These are phyloP conservation scores for Osedax fenrisi DNA, from an alignment of 2,888 invertebrate species.

Conservation along the genomic window DNA sequence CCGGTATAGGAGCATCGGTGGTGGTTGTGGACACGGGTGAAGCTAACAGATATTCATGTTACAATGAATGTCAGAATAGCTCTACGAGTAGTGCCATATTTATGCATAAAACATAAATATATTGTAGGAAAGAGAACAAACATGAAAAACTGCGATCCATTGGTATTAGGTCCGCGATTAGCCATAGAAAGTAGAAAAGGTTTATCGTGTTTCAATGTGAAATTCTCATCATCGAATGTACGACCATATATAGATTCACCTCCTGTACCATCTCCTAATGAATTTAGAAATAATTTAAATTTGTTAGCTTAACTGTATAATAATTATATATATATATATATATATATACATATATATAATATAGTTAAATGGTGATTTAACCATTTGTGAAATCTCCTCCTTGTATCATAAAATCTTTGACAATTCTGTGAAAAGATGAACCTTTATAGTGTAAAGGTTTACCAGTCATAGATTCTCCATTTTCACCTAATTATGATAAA, in stretches of 20 bases:
- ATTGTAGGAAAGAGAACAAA: conserved; percentile 57
- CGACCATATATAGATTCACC: conserved; percentile 96
- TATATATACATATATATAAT: not conserved
- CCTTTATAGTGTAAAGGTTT: conserved; percentile 81
- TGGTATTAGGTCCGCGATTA: conserved; percentile 88
- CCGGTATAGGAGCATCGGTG: no score
- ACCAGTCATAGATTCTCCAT: conserved; percentile 59
- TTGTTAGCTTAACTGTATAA: not conserved
- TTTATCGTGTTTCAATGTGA: conserved; percentile 72
- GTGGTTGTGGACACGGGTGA: no score
- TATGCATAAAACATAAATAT: not conserved
- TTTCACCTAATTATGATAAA: conserved; percentile 59
- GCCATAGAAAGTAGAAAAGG: conserved; percentile 93
- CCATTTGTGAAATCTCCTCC: conserved; percentile 62
- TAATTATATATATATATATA: not conserved
- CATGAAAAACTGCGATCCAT: conserved; percentile 98
- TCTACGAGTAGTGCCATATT: no score
- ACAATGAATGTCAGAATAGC: no score
- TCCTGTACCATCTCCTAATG: conserved; percentile 86
- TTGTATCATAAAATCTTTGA: conserved; percentile 83
- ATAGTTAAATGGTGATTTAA: conserved; percentile 50
- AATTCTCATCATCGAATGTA: conserved; percentile 86
- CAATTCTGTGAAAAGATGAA: conserved; percentile 70
- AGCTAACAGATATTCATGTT: no score
- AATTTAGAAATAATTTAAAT: not conserved